Conservation (phyloP, 1,140 invertebrate genomes). For the Lanistes nyassanus region DNA sequence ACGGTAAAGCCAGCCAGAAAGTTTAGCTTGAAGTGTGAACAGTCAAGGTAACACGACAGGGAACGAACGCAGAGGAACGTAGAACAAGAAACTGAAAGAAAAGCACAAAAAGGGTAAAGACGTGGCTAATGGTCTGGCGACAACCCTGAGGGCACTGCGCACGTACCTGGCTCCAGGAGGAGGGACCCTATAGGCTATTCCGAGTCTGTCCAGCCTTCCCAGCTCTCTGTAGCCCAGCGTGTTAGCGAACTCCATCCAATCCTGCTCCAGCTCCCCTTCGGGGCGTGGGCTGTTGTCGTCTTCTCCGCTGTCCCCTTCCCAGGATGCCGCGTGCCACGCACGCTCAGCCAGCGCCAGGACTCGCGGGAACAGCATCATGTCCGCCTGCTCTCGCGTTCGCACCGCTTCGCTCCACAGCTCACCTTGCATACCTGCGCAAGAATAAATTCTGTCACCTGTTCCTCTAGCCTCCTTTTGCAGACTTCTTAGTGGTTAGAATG, state of each 20-base stretch:
- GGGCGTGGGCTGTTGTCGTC: neutral
- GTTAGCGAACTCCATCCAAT: conserved; percentile 50
- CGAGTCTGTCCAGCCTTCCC: conserved; percentile 37
- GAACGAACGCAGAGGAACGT: neutral
- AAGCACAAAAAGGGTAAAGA: neutral
- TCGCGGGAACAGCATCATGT: conserved; percentile 55
- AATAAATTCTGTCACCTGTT: no score
- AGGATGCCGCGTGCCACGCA: conserved; percentile 56
- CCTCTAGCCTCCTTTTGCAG: no score
- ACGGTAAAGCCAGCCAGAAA: no score
- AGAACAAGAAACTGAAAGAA: neutral
- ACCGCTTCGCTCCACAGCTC: conserved; percentile 54
- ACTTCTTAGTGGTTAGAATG: no score
- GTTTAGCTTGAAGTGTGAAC: no score
- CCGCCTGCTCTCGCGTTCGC: conserved; percentile 43
- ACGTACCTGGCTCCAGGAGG: conserved; percentile 51
- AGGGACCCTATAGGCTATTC: conserved; percentile 44
- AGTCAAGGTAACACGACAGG: no score
- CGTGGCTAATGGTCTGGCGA: neutral
- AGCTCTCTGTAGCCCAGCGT: conserved; percentile 50
- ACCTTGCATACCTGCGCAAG: conserved; percentile 51
- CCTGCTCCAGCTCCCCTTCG: conserved; percentile 13
- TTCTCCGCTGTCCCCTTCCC: conserved; percentile 41
- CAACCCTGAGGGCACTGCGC: neutral
- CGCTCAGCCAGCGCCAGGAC: conserved; percentile 58